phyloP scores from a whole-genome alignment of 2,888 invertebrate genomes.

The Stictocephala bisonia region DNA sequence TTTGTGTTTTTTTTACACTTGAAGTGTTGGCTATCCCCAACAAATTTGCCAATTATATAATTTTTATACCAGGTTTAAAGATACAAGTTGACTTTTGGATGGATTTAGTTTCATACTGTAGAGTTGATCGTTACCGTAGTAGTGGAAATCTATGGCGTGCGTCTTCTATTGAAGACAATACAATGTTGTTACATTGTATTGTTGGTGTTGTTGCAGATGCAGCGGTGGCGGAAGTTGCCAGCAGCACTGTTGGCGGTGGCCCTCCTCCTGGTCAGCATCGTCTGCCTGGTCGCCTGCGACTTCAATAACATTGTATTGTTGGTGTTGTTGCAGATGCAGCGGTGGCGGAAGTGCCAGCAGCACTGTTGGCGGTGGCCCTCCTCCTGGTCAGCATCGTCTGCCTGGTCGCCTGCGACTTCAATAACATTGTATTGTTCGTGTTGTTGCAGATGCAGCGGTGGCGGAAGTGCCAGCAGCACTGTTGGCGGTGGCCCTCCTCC shows the following conservation, averaged over 20 bases:
- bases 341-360: constrained; percentile 32
- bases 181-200: background rate
- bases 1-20: too few relatives aligned
- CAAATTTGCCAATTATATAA: too few relatives aligned
- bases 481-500: constrained; percentile 51
- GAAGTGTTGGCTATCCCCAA: too few relatives aligned
- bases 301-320: too few relatives aligned
- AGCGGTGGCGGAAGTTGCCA: constrained; percentile 26
- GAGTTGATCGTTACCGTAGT: too few relatives aligned
- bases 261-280: constrained; percentile 49
- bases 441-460: constrained; percentile 39
- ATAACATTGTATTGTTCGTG: background rate
- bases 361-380: constrained; percentile 50
- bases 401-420: constrained; percentile 65
- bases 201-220: constrained; percentile 44
- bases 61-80: too few relatives aligned
- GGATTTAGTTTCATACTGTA: too few relatives aligned
- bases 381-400: constrained; percentile 50
- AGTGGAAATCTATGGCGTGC: too few relatives aligned
- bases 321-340: constrained; percentile 40
- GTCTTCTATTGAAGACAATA: background rate
- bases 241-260: constrained; percentile 49
- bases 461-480: constrained; percentile 38
- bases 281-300: constrained; percentile 64
- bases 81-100: too few relatives aligned